These are phyloP conservation scores for Trichogramma pretiosum DNA, from an alignment of 1,140 invertebrate genomes.

Conservation along the genomic window DNA sequence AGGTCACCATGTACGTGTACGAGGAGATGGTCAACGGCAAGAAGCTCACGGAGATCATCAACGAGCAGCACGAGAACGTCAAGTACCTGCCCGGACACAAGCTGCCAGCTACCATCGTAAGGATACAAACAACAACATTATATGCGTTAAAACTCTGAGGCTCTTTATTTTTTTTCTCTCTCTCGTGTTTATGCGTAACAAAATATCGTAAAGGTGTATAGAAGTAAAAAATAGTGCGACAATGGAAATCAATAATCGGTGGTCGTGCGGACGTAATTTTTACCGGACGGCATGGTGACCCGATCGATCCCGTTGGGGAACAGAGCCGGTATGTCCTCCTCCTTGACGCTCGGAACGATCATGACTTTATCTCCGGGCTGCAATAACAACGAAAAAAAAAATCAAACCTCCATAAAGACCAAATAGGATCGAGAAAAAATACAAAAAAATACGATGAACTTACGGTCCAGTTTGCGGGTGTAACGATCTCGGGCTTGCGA, in stretches of 20 bases:
- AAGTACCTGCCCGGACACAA: constrained; percentile 70
- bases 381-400: constrained; percentile 27
- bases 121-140: too few species aligned
- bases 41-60: constrained; percentile 74
- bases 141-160: too few species aligned
- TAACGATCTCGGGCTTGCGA: constrained; percentile 61
- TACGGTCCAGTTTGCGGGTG: constrained; percentile 82
- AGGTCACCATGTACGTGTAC: constrained; percentile 68
- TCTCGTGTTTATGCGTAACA: too few species aligned
- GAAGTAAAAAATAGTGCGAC: too few species aligned
- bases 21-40: constrained; percentile 64
- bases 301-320: constrained; percentile 66
- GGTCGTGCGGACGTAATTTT: constrained; percentile 70
- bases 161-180: too few species aligned
- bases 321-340: constrained; percentile 59
- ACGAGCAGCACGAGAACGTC: constrained; percentile 67
- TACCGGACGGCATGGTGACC: constrained; percentile 68
- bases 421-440: background rate
- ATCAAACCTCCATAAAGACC: background rate
- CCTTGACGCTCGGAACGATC: constrained; percentile 65
- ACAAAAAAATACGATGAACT: constrained; percentile 26
- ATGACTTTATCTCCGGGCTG: constrained; percentile 73
- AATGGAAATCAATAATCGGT: constrained; percentile 55
- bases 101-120: constrained; percentile 53
- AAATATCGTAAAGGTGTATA: too few species aligned